Percentiles rank a stretch among this genome's conserved stretches.
Conservation (phyloP, 2,797 vertebrate species). For the Sus cebifrons region DNA sequence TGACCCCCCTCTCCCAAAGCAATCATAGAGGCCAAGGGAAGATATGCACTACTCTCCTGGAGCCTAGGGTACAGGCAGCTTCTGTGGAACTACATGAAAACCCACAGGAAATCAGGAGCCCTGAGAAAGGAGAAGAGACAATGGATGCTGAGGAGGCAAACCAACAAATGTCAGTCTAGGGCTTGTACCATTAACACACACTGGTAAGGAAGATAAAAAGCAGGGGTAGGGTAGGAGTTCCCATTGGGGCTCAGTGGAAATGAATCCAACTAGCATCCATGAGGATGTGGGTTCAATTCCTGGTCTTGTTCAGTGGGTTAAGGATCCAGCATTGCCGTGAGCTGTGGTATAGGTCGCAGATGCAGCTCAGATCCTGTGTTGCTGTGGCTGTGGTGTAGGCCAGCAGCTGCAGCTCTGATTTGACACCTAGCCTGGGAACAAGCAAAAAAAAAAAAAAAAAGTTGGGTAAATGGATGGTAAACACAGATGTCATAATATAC, state of each 20-base stretch:
- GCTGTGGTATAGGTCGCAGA: no score
- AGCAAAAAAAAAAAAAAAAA: neutral
- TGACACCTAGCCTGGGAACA: no score
- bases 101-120: neutral
- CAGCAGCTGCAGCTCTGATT: no score
- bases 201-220: neutral
- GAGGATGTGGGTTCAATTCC: no score
- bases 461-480: neutral
- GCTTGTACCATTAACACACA: neutral
- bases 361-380: no score
- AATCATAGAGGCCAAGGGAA: neutral
- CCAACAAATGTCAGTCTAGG: neutral
- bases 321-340: no score
- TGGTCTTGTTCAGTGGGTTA: no score
- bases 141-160: neutral
- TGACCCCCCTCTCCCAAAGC: neutral
- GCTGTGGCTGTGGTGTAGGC: no score
- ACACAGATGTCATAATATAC: neutral
- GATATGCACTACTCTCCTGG: neutral
- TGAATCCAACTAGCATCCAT: no score
- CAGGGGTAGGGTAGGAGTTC: neutral
- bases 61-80: neutral
- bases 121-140: neutral
- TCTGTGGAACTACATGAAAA: slow-evolving; percentile 1
- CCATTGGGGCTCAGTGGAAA: no score